phyloP scores from a whole-genome alignment of 2,113 vertebrate species.

The Nibea coibor region DNA sequence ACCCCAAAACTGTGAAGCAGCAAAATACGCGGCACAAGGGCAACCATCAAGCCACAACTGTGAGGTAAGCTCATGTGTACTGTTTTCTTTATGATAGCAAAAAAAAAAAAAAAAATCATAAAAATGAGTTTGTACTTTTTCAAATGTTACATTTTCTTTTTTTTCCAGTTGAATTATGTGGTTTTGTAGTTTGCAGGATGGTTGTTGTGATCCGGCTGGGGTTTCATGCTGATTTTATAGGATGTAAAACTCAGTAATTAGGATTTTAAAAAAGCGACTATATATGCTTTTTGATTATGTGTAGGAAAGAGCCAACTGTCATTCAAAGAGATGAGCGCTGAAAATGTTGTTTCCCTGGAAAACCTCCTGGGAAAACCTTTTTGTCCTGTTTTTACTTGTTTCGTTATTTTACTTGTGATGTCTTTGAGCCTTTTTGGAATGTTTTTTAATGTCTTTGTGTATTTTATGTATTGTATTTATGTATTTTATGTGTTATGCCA shows the following conservation, averaged over 20 bases:
- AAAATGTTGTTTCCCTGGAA: not conserved
- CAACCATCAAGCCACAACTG: not conserved
- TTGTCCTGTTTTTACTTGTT: not conserved
- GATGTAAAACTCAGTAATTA: too few relatives aligned
- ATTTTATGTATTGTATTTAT: not conserved
- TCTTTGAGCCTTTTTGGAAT: too few relatives aligned
- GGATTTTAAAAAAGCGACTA: not conserved
- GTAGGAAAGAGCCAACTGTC: not conserved
- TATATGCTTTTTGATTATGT: not conserved
- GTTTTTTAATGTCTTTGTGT: not conserved
- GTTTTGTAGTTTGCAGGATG: not conserved
- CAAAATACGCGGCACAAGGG: not conserved
- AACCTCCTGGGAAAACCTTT: not conserved
- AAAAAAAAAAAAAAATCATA: not conserved
- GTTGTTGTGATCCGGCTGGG: not conserved
- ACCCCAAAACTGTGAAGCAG: not conserved
- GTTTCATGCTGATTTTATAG: not conserved
- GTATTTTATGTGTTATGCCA: not conserved
- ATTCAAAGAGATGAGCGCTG: not conserved
- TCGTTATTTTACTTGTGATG: not conserved
- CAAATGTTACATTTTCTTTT: not conserved
- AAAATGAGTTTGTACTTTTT: not conserved
- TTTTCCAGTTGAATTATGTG: not conserved
- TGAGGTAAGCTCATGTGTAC: conserved; percentile 25
- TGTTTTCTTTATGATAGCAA: not conserved